Percentiles rank a stretch among this genome's conserved stretches.
Conservation (phyloP, 2,888 invertebrate genomes). For the Amphipyra tragopoginis region DNA sequence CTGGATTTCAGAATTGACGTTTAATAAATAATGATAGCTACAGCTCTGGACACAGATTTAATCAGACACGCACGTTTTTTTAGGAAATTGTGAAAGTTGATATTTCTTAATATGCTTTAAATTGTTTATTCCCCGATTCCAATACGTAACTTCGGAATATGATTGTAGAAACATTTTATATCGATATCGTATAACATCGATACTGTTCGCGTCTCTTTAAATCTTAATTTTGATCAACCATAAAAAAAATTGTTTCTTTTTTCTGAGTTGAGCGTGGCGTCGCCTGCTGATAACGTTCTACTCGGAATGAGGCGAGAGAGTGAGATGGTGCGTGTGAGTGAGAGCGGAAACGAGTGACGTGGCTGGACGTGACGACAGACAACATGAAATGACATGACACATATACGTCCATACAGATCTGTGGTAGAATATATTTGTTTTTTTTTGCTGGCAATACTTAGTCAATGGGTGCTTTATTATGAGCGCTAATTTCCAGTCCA, state of each 20-base stretch:
- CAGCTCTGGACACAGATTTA: too few species aligned
- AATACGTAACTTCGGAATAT: constrained; percentile 11
- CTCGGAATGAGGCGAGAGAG: constrained; percentile 85
- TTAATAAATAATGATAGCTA: too few species aligned
- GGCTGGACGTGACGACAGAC: constrained; percentile 81
- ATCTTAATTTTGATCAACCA: neutral
- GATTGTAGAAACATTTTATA: neutral
- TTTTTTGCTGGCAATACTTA: too few species aligned
- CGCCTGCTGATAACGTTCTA: constrained; percentile 70
- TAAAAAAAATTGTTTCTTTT: neutral
- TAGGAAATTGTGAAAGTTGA: too few species aligned
- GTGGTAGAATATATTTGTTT: neutral
- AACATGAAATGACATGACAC: constrained; percentile 73
- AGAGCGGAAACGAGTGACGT: constrained; percentile 88
- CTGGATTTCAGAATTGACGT: too few species aligned
- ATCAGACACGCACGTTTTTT: too few species aligned
- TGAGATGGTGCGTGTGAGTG: constrained; percentile 88
- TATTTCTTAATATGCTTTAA: neutral
- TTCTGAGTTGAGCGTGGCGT: constrained; percentile 63
- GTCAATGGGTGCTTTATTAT: too few species aligned
- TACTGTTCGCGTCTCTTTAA: neutral
- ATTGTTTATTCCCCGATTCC: neutral
- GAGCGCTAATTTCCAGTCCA: too few species aligned
- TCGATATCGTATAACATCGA: constrained; percentile 11
- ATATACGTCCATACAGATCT: constrained; percentile 56